phyloP scores from a whole-genome alignment of 1,140 invertebrate genomes.

The Drosophila paulistorum region DNA sequence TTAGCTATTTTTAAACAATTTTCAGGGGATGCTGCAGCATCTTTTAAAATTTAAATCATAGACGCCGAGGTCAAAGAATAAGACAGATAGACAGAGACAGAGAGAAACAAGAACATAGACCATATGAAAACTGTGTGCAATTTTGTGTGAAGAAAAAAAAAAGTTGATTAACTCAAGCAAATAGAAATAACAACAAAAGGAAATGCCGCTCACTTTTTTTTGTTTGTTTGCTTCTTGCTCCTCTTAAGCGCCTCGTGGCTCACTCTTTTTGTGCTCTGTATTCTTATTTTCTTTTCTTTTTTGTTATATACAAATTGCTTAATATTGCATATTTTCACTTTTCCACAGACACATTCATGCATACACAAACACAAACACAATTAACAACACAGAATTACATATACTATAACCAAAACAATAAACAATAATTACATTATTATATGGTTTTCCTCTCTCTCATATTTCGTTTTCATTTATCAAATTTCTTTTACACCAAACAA shows the following conservation, averaged over 20 bases:
- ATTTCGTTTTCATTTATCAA: constrained; percentile 34
- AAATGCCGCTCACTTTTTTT: constrained; percentile 47
- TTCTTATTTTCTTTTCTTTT: constrained; percentile 7
- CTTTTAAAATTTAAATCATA: constrained; percentile 28
- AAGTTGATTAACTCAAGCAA: constrained; percentile 10
- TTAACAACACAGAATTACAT: constrained; percentile 30
- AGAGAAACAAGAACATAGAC: neutral
- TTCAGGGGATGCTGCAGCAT: constrained; percentile 10
- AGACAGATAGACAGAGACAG: neutral
- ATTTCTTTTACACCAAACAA: constrained; percentile 53
- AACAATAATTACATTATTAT: constrained; percentile 57
- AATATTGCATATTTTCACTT: constrained; percentile 77
- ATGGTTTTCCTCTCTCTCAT: constrained; percentile 36
- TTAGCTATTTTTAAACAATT: constrained; percentile 39
- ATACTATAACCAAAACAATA: constrained; percentile 59
- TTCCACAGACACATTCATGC: constrained; percentile 36
- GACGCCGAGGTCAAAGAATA: constrained; percentile 32
- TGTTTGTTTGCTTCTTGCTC: constrained; percentile 21
- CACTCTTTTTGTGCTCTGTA: constrained; percentile 5
- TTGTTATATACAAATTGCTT: constrained; percentile 43
- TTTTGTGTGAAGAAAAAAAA: neutral
- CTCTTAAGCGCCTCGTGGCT: constrained; percentile 27
- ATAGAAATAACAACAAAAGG: constrained; percentile 38
- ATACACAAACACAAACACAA: constrained; percentile 16
- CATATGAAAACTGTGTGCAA: neutral